A percentile compares a stretch with the other conserved stretches of the same genome.
These are phyloP conservation scores for Platorchestia sp. DNA, from an alignment of 1,140 invertebrate species.

Conservation along the genomic window DNA sequence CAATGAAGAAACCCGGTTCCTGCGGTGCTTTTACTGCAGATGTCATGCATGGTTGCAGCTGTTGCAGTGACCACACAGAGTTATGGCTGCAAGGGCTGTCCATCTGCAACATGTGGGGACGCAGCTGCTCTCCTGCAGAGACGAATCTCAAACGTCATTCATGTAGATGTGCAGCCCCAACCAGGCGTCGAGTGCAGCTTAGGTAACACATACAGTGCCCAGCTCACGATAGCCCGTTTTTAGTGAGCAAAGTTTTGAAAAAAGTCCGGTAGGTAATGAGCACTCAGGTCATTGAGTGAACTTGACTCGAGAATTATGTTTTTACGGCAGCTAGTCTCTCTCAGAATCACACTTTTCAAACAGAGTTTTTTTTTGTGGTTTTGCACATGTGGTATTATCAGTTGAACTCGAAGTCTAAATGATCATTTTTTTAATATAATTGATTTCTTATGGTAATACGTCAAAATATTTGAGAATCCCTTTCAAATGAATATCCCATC, in stretches of 20 bases:
- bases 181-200: background rate
- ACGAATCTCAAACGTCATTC: background rate
- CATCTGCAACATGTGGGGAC: background rate
- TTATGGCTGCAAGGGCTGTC: background rate
- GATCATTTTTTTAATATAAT: no score
- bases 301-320: no score
- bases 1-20: background rate
- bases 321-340: no score
- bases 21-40: background rate
- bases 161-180: background rate
- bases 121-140: background rate
- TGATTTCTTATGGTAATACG: no score
- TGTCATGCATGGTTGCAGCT: background rate
- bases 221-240: no score
- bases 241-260: no score
- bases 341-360: no score
- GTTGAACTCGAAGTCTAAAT: no score
- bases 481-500: background rate
- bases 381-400: no score
- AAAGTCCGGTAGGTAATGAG: no score
- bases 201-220: background rate
- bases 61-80: background rate
- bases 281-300: no score
- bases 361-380: no score
- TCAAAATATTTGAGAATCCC: background rate